These are phyloP conservation scores for Vultur gryphus DNA, from an alignment of 2,797 vertebrate genomes.

Conservation along the genomic window DNA sequence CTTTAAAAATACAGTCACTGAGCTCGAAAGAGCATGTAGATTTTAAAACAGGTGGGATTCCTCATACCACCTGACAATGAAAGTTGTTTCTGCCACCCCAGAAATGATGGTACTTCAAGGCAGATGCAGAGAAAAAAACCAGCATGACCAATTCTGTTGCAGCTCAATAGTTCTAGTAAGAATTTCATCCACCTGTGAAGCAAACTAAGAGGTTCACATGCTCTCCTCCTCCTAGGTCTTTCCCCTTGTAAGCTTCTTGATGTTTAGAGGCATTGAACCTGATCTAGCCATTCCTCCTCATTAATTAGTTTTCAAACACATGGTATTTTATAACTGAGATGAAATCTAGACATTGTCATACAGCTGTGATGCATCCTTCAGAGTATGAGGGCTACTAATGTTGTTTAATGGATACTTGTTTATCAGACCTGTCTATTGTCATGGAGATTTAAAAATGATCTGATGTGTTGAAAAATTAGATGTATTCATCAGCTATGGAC, in stretches of 20 bases:
- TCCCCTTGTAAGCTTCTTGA: neutral
- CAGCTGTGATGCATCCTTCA: neutral
- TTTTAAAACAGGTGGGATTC: neutral
- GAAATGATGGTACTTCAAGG: neutral
- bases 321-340: neutral
- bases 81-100: neutral
- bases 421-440: neutral
- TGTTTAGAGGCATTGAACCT: neutral
- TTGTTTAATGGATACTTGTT: neutral
- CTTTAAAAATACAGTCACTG: neutral
- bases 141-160: neutral
- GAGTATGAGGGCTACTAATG: neutral
- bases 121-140: neutral
- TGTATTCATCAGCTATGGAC: neutral
- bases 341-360: neutral
- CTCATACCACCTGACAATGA: neutral
- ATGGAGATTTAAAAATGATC: neutral
- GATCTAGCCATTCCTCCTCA: neutral
- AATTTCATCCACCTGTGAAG: neutral
- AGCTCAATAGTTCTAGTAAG: neutral
- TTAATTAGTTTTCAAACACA: neutral
- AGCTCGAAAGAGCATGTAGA: neutral
- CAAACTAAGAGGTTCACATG: neutral
- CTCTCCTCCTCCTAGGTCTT: neutral
- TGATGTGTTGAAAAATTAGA: neutral